A percentile compares a stretch with the other conserved stretches of the same genome.
These are phyloP conservation scores for Muscicapa comitata DNA, from an alignment of 2,797 vertebrate species.

Conservation along the genomic window DNA sequence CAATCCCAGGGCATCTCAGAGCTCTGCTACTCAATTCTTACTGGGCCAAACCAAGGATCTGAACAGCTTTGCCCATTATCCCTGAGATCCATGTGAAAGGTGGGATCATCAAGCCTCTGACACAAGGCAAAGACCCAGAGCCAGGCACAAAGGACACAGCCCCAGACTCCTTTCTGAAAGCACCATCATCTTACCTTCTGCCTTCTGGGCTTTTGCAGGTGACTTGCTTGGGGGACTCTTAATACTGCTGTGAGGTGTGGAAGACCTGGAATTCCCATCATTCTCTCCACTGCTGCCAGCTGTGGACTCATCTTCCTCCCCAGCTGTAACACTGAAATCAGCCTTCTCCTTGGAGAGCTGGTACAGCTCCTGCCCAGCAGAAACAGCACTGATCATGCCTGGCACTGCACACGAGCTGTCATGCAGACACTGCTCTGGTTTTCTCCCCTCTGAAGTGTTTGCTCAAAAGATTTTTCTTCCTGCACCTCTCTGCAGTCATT, in stretches of 20 bases:
- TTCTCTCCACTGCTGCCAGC: slow-evolving; percentile 83
- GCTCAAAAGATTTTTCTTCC: neutral
- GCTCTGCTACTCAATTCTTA: neutral
- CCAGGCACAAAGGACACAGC: neutral
- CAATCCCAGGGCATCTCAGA: neutral
- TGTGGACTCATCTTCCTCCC: slow-evolving; percentile 82
- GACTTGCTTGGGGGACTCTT: slow-evolving; percentile 58
- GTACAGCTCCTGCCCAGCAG: slow-evolving; percentile 84
- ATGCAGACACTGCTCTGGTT: neutral
- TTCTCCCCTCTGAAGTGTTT: fast-evolving
- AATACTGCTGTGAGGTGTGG: slow-evolving; percentile 57
- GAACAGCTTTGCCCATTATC: neutral
- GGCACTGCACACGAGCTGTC: fast-evolving
- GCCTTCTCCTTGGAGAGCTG: slow-evolving; percentile 91
- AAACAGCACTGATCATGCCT: neutral
- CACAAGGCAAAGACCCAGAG: neutral
- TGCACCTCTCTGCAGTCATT: neutral
- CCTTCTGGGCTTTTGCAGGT: slow-evolving; percentile 56
- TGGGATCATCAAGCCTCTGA: neutral
- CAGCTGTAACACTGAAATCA: slow-evolving; percentile 81
- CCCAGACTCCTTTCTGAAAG: neutral
- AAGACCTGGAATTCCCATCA: slow-evolving; percentile 76
- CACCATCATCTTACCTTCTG: slow-evolving; percentile 39
- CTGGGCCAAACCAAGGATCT: neutral
- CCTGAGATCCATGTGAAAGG: fast-evolving